Base-by-base conservation (phyloP, 2,888 invertebrate species). In the Nemurella pictetii region DNA sequence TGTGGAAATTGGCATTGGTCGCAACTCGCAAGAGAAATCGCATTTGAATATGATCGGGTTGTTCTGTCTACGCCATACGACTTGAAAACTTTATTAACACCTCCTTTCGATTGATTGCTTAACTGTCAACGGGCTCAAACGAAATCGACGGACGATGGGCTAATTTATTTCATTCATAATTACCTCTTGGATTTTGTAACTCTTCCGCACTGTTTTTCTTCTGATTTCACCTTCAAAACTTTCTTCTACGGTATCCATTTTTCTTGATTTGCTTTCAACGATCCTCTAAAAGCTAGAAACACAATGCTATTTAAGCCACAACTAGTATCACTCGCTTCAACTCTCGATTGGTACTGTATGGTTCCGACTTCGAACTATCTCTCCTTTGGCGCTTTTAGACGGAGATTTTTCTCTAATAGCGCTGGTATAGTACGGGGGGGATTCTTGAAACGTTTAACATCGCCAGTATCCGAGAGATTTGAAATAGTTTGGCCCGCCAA, bases 171-270 rank as follows among this genome's bases (percentile, higher is more conserved):
- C 55, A 55, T 26, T 20, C 28, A 30, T 84, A 90, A 93, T 93
- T 93, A 94, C 94, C 93, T 94, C 94, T 92, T 94, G 93, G 90
- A 94, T 94, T 92, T 93, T 94, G 91, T 93, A 92, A 91, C 92
- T 94, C 89, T 92, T 94, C 83, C 88, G 88, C 90, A 94, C 93
- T 91, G 94, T 92, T 91, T 94, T 94, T 90, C 94, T 92, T 90
- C 93, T 93, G 91, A 94, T 93, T 91, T 94, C 93, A 90, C 92
- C 93, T 91, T 94, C 94, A 92, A 93, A 94, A 88, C 92, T 91
- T 90, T 94, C 94, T 91, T 94, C 94, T 90, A 94, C 93, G 88
- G 94, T 94, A 91, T 94, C 94, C 92, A 93, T 93, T 93, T 93
- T 93, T 20, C 55, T 55, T 55, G 55, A 55, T 55, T 12, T 55